Percentiles rank a stretch among this genome's conserved stretches.
These are phyloP conservation scores for Patella caerulea DNA, from an alignment of 2,888 invertebrate species.

Conservation along the genomic window DNA sequence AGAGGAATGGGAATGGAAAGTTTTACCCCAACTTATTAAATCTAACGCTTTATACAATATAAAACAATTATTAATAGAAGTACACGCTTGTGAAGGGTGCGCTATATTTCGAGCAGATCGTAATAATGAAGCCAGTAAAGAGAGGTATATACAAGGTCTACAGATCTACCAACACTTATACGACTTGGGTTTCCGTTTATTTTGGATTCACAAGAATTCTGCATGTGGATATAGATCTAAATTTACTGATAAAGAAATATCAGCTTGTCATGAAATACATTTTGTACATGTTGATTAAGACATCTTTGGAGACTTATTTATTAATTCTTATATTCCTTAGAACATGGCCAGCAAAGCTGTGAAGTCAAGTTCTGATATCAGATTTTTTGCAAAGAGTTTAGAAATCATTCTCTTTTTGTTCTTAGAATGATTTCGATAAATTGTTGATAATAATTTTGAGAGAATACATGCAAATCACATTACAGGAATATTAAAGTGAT, in stretches of 20 bases:
- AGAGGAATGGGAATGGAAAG: conserved; percentile 60
- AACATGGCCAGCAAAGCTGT: no score
- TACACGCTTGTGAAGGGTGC: conserved; percentile 50
- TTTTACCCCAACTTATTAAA: conserved; percentile 46
- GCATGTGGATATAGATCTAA: conserved; percentile 54
- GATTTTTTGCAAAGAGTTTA: no score
- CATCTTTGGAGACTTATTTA: neutral
- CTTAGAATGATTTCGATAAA: no score
- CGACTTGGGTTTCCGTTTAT: conserved; percentile 51
- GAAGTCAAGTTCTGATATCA: no score
- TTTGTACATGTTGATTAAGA: conserved; percentile 10
- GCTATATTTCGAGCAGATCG: conserved; percentile 33
- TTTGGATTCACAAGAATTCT: conserved; percentile 52
- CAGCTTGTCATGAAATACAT: conserved; percentile 51
- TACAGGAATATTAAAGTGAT: no score
- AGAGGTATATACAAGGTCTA: conserved; percentile 49
- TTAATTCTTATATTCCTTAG: no score
- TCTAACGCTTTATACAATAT: conserved; percentile 42
- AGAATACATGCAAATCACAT: no score
- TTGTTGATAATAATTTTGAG: no score
- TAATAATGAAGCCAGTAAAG: conserved; percentile 49
- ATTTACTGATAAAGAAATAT: conserved; percentile 43
- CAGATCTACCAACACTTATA: conserved; percentile 49
- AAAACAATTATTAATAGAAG: conserved; percentile 51
- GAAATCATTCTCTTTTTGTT: no score